Base-by-base conservation (phyloP, 2,888 invertebrate species). In the Stegana nigrithorax region DNA sequence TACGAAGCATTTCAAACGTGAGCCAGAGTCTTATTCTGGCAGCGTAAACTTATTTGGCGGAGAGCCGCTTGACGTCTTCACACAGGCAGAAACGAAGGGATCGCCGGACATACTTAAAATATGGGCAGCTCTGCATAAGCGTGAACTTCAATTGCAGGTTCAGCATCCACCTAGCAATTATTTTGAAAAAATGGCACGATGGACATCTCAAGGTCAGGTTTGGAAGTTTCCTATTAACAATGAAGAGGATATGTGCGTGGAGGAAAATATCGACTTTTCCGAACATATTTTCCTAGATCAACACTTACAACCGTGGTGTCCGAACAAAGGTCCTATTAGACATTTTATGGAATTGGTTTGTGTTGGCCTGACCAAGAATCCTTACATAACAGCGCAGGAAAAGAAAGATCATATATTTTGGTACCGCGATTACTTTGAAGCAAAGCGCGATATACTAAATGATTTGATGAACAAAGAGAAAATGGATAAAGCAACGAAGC, bases 151-250 rank as follows among this genome's bases (percentile, higher is more conserved):
- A 65, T 73, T 92, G 59, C 86, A 90, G 0, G 87, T 90, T 0
- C 88, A 90, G 0, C 92, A 92, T 82, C 91, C 94, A 0, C 95
- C 97, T 0, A 83, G 88, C 7, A 98, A 98, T 87, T 92, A 92
- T 79, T 97, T 95, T 84, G 93, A 98, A 84, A 95, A 98, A 86
- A 92, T 97, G 91, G 93, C 94, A 51, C 83, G 90, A 58, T 97
- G 97, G 97, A 98, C 98, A 0, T 91, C 96, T 60, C 91, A 96
- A 83, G 96, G 96, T 44, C 97, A 96, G 86, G 85, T 98, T 12
- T 99, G 98, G 98, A 91, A 92, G 70, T 99, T 97, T 83, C 99
- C 99, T 1, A 96, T 99, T 67, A 89, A 99, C 84, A 99, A 99
- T 87, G 98, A 99, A 86, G 93, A 95, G 88, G 97, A 91, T 59